Base-by-base conservation (phyloP, 2,113 vertebrate species). In the Balaenoptera acutorostrata region DNA sequence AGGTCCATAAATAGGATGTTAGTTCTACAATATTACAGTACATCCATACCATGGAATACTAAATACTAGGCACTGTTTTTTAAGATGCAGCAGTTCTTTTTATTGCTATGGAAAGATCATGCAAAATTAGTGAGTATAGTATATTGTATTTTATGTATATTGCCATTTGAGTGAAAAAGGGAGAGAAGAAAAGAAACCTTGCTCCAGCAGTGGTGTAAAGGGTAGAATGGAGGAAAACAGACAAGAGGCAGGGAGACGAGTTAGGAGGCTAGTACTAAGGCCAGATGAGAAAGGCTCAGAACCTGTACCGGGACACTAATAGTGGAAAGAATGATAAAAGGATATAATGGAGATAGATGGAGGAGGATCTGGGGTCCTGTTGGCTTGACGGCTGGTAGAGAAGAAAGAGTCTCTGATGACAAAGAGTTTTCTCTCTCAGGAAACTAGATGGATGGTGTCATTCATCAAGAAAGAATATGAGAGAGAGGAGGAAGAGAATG, bases 61-160 rank as follows among this genome's bases (percentile, higher is more conserved):
- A 86, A 90, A 81, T 86, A 55, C n/a, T 39, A 36, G 77, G 92
- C n/a, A 20, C 44, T 44, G 21, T 93, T 93, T 95, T 92, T 69
- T 15, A 46, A 93, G 33, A 75, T 69, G 61, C 83, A n/a, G 69
- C 46, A 41, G 41, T 33, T 89, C 46, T 80, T 92, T 85, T 68
- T 68, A 44, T 90, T 64, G 36, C 41, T 36, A 29, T 61, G 52
- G 68, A 90, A 95, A 93, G 33, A 78, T 87, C 44, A 77, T 66
- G 41, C 57, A 31, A 29, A 59, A 36, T 63, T 78, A 33, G 39
- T 72, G 46, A 36, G 18, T 68, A 77, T n/a, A 21, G 9, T 23
- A 39, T 8, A 52, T 52, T 52, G 15, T 52, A 52, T 52, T 52
- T 52, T 52, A 52, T 17, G 17, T 18, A 52, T 18, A 84, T 72